Conservation (phyloP, 2,113 vertebrate genomes). For the Triplophysa tibetana region DNA sequence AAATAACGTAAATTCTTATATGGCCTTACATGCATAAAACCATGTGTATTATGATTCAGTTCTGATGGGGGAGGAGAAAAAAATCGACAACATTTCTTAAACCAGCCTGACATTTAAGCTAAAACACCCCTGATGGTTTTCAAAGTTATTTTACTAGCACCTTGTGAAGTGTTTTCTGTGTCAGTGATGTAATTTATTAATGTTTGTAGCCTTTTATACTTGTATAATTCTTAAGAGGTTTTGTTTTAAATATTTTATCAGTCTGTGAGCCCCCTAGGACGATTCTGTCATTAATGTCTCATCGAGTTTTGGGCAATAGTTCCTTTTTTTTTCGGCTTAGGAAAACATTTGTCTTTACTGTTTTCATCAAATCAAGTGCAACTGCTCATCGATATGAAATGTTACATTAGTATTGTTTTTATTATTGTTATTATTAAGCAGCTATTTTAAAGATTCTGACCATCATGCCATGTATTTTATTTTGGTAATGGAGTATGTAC, state of each 20-base stretch:
- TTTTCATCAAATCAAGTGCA: slow-evolving; percentile 60
- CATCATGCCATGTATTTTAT: slow-evolving; percentile 76
- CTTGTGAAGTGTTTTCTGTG: slow-evolving; percentile 99
- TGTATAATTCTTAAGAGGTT: slow-evolving; percentile 98
- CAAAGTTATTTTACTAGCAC: slow-evolving; percentile 97
- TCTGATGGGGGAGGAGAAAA: slow-evolving; percentile 63
- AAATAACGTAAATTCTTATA: slow-evolving; percentile 75
- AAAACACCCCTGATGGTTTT: slow-evolving; percentile 85
- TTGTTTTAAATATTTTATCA: slow-evolving; percentile 91
- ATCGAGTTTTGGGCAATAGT: slow-evolving; percentile 62
- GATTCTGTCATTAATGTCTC: slow-evolving; percentile 66
- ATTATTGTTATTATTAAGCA: slow-evolving; percentile 71
- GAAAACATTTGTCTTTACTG: slow-evolving; percentile 56
- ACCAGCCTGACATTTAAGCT: slow-evolving; percentile 92
- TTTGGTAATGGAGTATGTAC: slow-evolving; percentile 83
- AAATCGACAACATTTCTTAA: slow-evolving; percentile 71
- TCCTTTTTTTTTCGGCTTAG: slow-evolving; percentile 47
- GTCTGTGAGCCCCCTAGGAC: slow-evolving; percentile 74
- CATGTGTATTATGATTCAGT: slow-evolving; percentile 74
- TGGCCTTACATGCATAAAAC: slow-evolving; percentile 83
- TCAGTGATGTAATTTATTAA: slow-evolving; percentile 99
- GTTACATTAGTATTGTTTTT: slow-evolving; percentile 60
- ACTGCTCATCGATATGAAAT: slow-evolving; percentile 67
- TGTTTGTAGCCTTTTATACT: slow-evolving; percentile 99
- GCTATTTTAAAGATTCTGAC: slow-evolving; percentile 75